phyloP scores from a whole-genome alignment of 2,113 vertebrate species.

The Phocoena sinus region DNA sequence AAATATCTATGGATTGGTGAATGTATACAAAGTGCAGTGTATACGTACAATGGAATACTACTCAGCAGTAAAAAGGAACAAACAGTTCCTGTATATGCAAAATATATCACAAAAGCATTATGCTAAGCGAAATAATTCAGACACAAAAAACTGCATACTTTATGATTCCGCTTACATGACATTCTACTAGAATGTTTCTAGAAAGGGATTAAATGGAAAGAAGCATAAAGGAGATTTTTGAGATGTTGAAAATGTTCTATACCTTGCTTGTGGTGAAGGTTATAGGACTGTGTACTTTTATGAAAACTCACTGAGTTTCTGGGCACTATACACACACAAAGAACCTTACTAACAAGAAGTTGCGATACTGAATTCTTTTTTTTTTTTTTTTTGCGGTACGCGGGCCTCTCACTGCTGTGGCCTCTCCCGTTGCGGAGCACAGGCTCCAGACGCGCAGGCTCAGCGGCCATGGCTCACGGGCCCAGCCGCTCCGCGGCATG shows the following conservation, averaged over 20 bases:
- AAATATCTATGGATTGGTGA: background rate
- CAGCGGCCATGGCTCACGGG: too few species aligned
- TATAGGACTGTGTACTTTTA: background rate
- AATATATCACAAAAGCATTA: background rate
- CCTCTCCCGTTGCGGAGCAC: too few species aligned
- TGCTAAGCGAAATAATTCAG: background rate
- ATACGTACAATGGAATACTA: background rate
- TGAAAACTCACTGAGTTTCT: background rate
- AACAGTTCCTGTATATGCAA: background rate
- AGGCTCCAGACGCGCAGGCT: too few species aligned
- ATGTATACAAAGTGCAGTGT: background rate
- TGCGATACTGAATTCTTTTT: background rate
- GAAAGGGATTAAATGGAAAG: background rate
- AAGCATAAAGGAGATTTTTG: background rate
- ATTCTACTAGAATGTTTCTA: background rate
- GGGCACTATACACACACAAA: background rate
- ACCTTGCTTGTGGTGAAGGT: background rate
- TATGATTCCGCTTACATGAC: background rate
- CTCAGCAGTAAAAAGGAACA: background rate
- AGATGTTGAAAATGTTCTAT: background rate
- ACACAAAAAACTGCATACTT: background rate
- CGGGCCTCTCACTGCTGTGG: too few species aligned
- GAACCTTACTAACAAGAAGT: background rate
- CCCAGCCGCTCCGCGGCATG: too few species aligned
- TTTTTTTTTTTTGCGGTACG: too few species aligned